A percentile compares a stretch with the other conserved stretches of the same genome.
These are phyloP conservation scores for Oryzias celebensis DNA, from an alignment of 2,113 vertebrate genomes.

Conservation along the genomic window DNA sequence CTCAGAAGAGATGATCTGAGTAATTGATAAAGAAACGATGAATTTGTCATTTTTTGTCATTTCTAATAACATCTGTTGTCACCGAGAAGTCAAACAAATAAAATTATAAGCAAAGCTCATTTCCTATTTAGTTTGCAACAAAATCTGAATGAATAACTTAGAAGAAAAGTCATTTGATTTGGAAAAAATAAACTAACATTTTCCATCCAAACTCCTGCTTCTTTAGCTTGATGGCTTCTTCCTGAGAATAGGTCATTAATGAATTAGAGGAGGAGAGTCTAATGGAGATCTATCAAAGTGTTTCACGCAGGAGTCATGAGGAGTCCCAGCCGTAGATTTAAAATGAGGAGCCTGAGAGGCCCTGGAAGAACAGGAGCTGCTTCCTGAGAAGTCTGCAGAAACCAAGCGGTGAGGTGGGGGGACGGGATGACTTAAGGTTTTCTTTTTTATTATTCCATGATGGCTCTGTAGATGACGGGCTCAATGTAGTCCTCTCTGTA, in stretches of 20 bases:
- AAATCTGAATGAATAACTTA: background rate
- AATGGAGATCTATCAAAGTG: constrained; percentile 4
- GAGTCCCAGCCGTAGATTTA: constrained; percentile 70
- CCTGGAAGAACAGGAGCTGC: constrained; percentile 28
- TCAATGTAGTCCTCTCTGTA: constrained; percentile 97
- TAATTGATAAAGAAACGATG: too few relatives aligned
- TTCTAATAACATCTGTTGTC: background rate
- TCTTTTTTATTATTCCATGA: constrained; percentile 85
- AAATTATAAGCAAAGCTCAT: background rate
- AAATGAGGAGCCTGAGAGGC: constrained; percentile 51
- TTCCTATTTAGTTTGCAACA: background rate
- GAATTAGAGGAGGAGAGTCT: background rate
- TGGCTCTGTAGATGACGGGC: constrained; percentile 90
- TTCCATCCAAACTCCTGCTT: constrained; percentile 4
- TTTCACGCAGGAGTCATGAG: constrained; percentile 32
- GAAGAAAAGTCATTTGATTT: background rate
- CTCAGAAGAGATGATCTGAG: too few relatives aligned
- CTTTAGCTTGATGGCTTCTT: constrained; percentile 51
- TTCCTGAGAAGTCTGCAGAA: too few relatives aligned
- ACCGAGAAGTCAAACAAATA: background rate
- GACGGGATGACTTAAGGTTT: too few relatives aligned
- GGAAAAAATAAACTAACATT: background rate
- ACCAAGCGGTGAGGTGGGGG: too few relatives aligned
- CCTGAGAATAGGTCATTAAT: constrained; percentile 25
- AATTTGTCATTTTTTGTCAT: background rate